Percentiles rank a stretch among this genome's conserved stretches.
Conservation (phyloP, 2,797 vertebrate species). For the Psittacula echo region DNA sequence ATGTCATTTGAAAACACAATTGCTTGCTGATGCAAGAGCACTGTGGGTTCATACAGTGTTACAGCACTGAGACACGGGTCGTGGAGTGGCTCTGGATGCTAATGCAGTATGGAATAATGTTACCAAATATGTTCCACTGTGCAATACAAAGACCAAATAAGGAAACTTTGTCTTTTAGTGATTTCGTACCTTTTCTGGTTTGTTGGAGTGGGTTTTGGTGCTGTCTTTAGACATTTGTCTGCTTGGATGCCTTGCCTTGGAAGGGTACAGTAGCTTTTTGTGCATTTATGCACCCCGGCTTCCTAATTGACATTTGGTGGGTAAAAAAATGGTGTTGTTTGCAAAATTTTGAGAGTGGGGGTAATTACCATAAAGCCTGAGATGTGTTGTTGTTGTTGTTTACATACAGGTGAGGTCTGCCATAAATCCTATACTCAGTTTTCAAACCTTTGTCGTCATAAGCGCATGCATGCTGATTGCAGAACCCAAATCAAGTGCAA, state of each 20-base stretch:
- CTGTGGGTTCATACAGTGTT: rapidly evolving
- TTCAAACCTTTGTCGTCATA: slow-evolving; percentile 99
- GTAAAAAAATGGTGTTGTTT: slow-evolving; percentile 72
- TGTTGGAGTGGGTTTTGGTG: slow-evolving; percentile 20
- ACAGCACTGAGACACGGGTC: background rate
- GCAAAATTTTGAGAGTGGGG: slow-evolving; percentile 65
- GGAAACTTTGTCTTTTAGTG: background rate
- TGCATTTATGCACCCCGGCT: slow-evolving; percentile 40
- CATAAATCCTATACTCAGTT: slow-evolving; percentile 99
- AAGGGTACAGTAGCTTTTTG: slow-evolving; percentile 35
- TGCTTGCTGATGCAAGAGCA: background rate
- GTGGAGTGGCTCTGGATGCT: background rate
- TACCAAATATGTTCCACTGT: background rate
- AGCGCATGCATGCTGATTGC: slow-evolving; percentile 99
- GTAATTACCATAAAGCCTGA: slow-evolving; percentile 80
- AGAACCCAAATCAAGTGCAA: slow-evolving; percentile 99
- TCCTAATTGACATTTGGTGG: slow-evolving; percentile 49
- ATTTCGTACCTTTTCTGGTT: background rate
- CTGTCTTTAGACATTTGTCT: slow-evolving; percentile 65
- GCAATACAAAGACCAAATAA: background rate
- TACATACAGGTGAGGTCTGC: slow-evolving; percentile 96
- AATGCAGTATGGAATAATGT: rapidly evolving
- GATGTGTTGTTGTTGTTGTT: slow-evolving; percentile 82
- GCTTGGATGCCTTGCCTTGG: slow-evolving; percentile 70
- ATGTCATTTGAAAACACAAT: background rate